These are phyloP conservation scores for Orchestia grillus DNA, from an alignment of 1,140 invertebrate species.

Conservation along the genomic window DNA sequence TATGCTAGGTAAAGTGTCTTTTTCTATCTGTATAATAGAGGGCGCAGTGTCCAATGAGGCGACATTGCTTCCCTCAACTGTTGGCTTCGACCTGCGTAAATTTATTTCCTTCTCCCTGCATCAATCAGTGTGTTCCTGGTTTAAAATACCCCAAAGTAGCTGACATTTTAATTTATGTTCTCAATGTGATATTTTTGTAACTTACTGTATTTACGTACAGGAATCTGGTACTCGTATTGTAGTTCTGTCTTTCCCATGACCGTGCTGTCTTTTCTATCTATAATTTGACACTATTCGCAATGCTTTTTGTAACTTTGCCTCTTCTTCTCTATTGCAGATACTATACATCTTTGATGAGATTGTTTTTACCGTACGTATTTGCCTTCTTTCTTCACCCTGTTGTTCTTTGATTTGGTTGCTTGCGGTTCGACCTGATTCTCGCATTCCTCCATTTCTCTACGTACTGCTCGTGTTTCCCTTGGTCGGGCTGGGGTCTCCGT, in stretches of 20 bases:
- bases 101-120: background rate
- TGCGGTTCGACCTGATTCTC: background rate
- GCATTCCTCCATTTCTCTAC: background rate
- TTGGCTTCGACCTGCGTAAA: background rate
- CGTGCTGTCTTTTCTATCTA: background rate
- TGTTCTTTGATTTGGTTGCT: background rate
- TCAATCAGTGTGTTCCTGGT: background rate
- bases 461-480: background rate
- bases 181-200: background rate
- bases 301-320: conserved; percentile 18
- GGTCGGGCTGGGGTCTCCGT: background rate
- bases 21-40: background rate
- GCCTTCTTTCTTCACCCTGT: background rate
- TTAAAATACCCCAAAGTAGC: background rate
- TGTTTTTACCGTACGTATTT: conserved; percentile 54
- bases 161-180: background rate
- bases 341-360: conserved; percentile 54
- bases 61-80: background rate
- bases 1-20: background rate
- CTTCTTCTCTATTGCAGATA: conserved; percentile 54
- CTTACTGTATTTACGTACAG: background rate
- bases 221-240: background rate
- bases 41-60: background rate
- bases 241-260: background rate
- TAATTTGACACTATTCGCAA: background rate